Percentiles rank a stretch among this genome's conserved stretches.
These are phyloP conservation scores for Ormyrus rosae DNA, from an alignment of 2,888 invertebrate species.

Conservation along the genomic window DNA sequence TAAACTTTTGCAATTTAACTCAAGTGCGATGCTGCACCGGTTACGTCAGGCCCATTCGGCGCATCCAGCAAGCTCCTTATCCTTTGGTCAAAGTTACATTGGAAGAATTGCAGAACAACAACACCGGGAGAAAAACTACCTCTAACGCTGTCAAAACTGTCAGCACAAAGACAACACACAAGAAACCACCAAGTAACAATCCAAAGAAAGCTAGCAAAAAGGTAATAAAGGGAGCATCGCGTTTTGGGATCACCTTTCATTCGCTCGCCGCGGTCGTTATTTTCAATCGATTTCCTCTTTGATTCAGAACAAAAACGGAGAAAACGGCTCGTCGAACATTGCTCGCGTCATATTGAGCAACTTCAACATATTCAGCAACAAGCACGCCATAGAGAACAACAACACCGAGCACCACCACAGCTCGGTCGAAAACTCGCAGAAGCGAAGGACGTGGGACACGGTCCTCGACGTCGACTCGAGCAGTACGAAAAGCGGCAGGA, in stretches of 20 bases:
- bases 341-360: slow-evolving; percentile 88
- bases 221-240: slow-evolving; percentile 55
- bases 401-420: slow-evolving; percentile 59
- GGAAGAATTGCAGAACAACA: slow-evolving; percentile 74
- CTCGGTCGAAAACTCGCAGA: slow-evolving; percentile 64
- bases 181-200: slow-evolving; percentile 67
- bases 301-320: slow-evolving; percentile 71
- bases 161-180: slow-evolving; percentile 66
- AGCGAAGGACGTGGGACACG: slow-evolving; percentile 72
- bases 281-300: too few relatives aligned
- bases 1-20: slow-evolving; percentile 86
- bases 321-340: slow-evolving; percentile 80
- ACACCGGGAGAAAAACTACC: slow-evolving; percentile 57
- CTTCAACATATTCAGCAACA: slow-evolving; percentile 86
- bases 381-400: slow-evolving; percentile 66
- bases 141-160: slow-evolving; percentile 65
- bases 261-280: too few relatives aligned
- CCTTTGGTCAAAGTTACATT: slow-evolving; percentile 84
- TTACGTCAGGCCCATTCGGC: slow-evolving; percentile 83
- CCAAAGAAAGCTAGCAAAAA: slow-evolving; percentile 76
- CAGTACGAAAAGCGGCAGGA: slow-evolving; percentile 85
- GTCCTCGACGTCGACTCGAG: slow-evolving; percentile 83
- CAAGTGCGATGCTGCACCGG: slow-evolving; percentile 86
- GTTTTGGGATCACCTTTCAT: too few relatives aligned
- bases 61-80: slow-evolving; percentile 89